Conservation (phyloP, 2,888 invertebrate species). For the Andrena flavipes region DNA sequence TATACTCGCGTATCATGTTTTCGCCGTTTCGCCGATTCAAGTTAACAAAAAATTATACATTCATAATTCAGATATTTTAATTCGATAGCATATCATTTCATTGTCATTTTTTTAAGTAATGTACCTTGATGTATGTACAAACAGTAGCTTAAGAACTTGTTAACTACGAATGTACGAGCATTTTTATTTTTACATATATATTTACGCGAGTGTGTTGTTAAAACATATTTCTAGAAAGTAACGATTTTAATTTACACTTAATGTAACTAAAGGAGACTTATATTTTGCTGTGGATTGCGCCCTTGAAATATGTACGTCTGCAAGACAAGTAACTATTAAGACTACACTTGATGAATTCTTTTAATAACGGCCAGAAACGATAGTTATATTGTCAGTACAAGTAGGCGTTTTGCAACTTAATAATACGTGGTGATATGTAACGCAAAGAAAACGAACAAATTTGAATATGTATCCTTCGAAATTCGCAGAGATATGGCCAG, state of each 20-base stretch:
- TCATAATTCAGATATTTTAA: neutral
- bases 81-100: neutral
- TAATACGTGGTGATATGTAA: neutral
- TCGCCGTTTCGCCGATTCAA: neutral
- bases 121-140: neutral
- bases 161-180: neutral
- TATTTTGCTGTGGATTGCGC: neutral
- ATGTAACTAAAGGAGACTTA: neutral
- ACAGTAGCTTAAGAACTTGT: neutral
- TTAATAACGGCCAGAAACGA: neutral
- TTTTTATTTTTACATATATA: neutral
- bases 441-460: neutral
- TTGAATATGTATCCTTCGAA: neutral
- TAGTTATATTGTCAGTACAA: constrained; percentile 7
- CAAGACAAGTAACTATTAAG: neutral
- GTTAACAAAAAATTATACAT: neutral
- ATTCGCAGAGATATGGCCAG: neutral
- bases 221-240: neutral
- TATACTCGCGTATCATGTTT: neutral
- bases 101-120: neutral
- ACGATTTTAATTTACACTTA: constrained; percentile 4
- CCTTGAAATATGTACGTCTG: neutral
- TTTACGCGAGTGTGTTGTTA: neutral
- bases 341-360: neutral
- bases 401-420: neutral